Percentiles rank a stretch among this genome's conserved stretches.
Conservation (phyloP, 2,888 invertebrate genomes). For the Neocrepidodera transversa region DNA sequence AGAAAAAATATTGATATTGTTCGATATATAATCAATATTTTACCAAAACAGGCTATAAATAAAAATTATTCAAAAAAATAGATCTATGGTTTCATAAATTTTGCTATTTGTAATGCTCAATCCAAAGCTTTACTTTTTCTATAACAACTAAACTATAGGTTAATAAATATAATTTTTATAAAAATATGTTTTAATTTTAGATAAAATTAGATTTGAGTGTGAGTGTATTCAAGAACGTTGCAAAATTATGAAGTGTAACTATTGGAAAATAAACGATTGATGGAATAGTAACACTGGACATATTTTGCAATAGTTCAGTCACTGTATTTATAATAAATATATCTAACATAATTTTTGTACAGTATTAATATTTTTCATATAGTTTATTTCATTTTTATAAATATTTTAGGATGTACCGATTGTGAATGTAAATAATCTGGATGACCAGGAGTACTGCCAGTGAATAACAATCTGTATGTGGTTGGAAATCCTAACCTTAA, state of each 20-base stretch:
- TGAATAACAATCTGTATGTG: constrained; percentile 27
- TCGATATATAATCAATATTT: too few species aligned
- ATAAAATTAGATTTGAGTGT: background rate
- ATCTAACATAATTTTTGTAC: constrained; percentile 25
- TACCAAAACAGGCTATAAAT: too few species aligned
- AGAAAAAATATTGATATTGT: too few species aligned
- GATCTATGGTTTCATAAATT: too few species aligned
- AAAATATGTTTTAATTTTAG: constrained; percentile 2
- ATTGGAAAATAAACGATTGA: background rate
- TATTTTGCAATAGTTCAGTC: constrained; percentile 24
- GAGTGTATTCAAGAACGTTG: constrained; percentile 20
- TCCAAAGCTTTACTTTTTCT: constrained; percentile 2
- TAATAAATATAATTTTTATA: background rate
- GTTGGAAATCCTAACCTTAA: constrained; percentile 17
- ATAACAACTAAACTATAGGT: background rate
- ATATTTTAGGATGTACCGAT: constrained; percentile 8
- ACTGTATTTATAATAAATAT: constrained; percentile 12
- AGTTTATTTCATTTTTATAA: constrained; percentile 23
- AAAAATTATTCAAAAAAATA: too few species aligned
- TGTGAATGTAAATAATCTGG: constrained; percentile 40
- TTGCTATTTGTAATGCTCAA: background rate
- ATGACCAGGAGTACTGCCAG: constrained; percentile 34
- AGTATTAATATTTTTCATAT: constrained; percentile 34
- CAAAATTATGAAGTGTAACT: constrained; percentile 16
- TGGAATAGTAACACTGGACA: constrained; percentile 2